These are phyloP conservation scores for Parthenolecanium corni DNA, from an alignment of 2,888 invertebrate species.

Conservation along the genomic window DNA sequence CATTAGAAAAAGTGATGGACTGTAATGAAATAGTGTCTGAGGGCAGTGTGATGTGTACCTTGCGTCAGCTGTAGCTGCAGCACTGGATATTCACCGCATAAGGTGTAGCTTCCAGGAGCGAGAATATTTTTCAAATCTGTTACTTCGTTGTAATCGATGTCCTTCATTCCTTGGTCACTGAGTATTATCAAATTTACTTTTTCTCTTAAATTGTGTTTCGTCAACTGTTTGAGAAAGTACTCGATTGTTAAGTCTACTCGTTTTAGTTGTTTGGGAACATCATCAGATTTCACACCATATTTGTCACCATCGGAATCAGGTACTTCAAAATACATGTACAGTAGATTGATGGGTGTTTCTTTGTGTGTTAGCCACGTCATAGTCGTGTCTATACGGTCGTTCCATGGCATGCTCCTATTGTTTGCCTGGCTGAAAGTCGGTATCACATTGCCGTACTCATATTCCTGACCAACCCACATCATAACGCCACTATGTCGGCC, in stretches of 20 bases:
- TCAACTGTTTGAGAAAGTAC: slow-evolving; percentile 46
- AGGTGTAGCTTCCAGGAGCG: slow-evolving; percentile 41
- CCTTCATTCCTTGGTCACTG: slow-evolving; percentile 61
- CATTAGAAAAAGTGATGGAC: too few relatives aligned
- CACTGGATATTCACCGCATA: slow-evolving; percentile 38
- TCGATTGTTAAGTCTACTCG: slow-evolving; percentile 46
- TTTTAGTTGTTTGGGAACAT: slow-evolving; percentile 40
- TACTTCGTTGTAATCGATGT: slow-evolving; percentile 44
- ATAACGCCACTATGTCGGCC: slow-evolving; percentile 50
- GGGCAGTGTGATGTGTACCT: slow-evolving; percentile 43
- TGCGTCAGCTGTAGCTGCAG: not conserved
- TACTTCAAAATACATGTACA: slow-evolving; percentile 56
- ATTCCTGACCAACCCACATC: slow-evolving; percentile 59
- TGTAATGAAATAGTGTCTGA: slow-evolving; percentile 48
- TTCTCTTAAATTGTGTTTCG: slow-evolving; percentile 41
- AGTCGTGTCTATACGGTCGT: slow-evolving; percentile 44
- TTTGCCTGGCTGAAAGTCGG: slow-evolving; percentile 42
- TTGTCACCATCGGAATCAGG: slow-evolving; percentile 54
- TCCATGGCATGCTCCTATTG: slow-evolving; percentile 40
- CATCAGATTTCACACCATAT: slow-evolving; percentile 45
- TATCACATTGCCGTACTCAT: slow-evolving; percentile 42
- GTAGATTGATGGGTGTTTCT: slow-evolving; percentile 52
- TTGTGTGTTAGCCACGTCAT: slow-evolving; percentile 49
- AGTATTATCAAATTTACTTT: slow-evolving; percentile 53
- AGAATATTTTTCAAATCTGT: slow-evolving; percentile 47